Evolutionary conservation across 2,113 vertebrate species (phyloP), one percentile per base, ranked within the genome.

Genomic region (Ptychochromis oligacanthus): DNA sequence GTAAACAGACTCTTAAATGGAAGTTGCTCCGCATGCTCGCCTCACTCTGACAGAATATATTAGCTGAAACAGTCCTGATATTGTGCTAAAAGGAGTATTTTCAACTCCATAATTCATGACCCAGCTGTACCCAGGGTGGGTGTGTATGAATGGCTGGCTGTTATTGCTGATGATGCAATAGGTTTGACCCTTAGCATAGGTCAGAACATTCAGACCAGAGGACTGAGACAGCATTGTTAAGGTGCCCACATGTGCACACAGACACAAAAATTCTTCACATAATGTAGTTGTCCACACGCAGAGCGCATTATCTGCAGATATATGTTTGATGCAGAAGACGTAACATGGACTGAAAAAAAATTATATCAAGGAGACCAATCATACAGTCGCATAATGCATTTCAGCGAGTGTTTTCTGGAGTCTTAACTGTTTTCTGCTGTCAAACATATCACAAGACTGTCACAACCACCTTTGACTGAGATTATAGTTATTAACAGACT

Each of bases 151-250:
- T 83, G 89, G 81, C 7, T 4, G 31, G 6, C 1, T 83, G 52
- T 91, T 89, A 89, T n/a, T 91, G 31, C 31, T 57, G 77, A 62
- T 88, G 88, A 87, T 83, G 88, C 85, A 84, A 91, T 12, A 60
- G 43, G 10, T 61, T 46, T 88, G 86, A 88, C 86, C 88, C 31
- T 13, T 9, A n/a, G 46, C 28, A 7, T 34, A 75, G 90, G 81
- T 87, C 89, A 82, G 65, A 79, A 87, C 83, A 70, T 80, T 84
- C 15, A 49, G 81, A 75, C 43, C 84, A 36, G 2, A 61, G 36
- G 2, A 91, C 93, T 91, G 89, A 93, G 90, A 34, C 54, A 2
- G 54, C 83, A 67, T 94, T 94, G 90, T 93, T 56, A 15, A 76
- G 57, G 58, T 40, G 52, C 88, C 75, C 85, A 86, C 91, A 65